A percentile compares a stretch with the other conserved stretches of the same genome.
These are phyloP conservation scores for Pedicia rivosa DNA, from an alignment of 2,888 invertebrate species.

Conservation along the genomic window DNA sequence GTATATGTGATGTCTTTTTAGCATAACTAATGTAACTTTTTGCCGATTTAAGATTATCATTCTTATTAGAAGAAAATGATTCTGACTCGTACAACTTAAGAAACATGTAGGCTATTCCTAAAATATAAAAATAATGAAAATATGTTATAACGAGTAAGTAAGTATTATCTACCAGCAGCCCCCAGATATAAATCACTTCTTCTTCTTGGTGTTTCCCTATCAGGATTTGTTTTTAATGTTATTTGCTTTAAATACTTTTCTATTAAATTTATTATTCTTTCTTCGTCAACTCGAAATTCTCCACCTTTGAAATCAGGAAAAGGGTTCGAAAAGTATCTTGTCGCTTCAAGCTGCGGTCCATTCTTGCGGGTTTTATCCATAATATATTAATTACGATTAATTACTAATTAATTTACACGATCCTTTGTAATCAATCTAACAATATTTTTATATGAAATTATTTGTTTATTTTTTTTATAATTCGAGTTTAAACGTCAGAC, in stretches of 20 bases:
- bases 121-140: background rate
- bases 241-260: constrained; percentile 28
- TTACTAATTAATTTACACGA: no score
- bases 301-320: constrained; percentile 23
- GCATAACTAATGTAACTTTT: constrained; percentile 46
- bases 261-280: constrained; percentile 25
- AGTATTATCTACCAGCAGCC: constrained; percentile 19
- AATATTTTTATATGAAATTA: no score
- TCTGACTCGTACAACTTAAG: constrained; percentile 46
- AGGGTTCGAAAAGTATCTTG: constrained; percentile 26
- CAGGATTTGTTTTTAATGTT: constrained; percentile 24
- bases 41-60: constrained; percentile 41
- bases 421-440: no score
- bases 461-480: no score
- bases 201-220: constrained; percentile 17
- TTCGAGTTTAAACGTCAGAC: no score
- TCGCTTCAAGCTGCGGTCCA: no score
- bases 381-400: no score
- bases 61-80: constrained; percentile 21
- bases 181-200: constrained; percentile 30
- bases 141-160: background rate
- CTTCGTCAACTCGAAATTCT: constrained; percentile 20
- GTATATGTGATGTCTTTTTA: constrained; percentile 34
- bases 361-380: no score
- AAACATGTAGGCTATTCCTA: constrained; percentile 60